Percentiles rank a stretch among this genome's conserved stretches.
phyloP scores from a whole-genome alignment of 2,888 invertebrate genomes.

The Drosophila affinis region DNA sequence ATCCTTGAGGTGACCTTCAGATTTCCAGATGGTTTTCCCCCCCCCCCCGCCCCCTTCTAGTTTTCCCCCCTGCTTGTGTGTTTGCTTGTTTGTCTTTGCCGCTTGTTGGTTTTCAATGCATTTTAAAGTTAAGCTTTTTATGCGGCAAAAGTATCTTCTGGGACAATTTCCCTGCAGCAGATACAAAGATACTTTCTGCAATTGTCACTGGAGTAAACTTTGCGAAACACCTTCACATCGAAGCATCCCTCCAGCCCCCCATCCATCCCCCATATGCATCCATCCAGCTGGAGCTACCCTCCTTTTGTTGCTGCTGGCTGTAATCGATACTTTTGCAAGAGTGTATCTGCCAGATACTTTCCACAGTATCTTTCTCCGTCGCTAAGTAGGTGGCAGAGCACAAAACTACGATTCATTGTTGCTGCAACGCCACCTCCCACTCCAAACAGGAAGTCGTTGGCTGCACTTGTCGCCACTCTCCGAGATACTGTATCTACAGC shows the following conservation, averaged over 20 bases:
- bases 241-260: not conserved
- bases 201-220: slow-evolving; percentile 19
- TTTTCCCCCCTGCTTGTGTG: slow-evolving; percentile 28
- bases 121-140: slow-evolving; percentile 60
- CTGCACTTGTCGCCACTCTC: slow-evolving; percentile 44
- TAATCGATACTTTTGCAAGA: slow-evolving; percentile 60
- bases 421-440: no score
- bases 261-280: slow-evolving; percentile 6
- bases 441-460: slow-evolving; percentile 64
- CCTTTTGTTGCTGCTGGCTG: slow-evolving; percentile 44
- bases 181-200: slow-evolving; percentile 22
- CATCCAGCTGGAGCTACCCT: slow-evolving; percentile 19
- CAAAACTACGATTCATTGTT: slow-evolving; percentile 28
- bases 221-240: slow-evolving; percentile 35
- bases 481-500: not conserved
- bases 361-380: slow-evolving; percentile 10
- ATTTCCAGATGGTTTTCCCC: slow-evolving; percentile 26
- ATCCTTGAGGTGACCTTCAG: slow-evolving; percentile 71
- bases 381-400: slow-evolving; percentile 65
- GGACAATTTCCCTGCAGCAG: not conserved
- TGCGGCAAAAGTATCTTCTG: slow-evolving; percentile 1
- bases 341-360: slow-evolving; percentile 39
- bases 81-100: slow-evolving; percentile 41
- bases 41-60: not conserved
- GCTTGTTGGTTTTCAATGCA: slow-evolving; percentile 68